phyloP scores from a whole-genome alignment of 1,140 invertebrate genomes.

The Aphis gossypii region DNA sequence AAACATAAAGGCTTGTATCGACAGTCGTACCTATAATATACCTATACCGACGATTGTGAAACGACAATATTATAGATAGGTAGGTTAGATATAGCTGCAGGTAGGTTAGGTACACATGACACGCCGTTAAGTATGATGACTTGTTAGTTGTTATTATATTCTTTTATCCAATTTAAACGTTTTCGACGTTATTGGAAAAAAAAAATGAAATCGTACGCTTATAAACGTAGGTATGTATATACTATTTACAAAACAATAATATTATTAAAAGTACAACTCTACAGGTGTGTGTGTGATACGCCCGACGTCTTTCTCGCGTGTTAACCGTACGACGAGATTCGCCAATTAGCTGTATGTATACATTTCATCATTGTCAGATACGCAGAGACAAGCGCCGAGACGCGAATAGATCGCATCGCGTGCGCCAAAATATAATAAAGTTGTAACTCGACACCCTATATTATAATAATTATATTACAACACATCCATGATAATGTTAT shows the following conservation, averaged over 20 bases:
- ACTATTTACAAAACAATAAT: background rate
- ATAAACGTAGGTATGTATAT: too few relatives aligned
- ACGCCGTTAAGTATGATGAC: background rate
- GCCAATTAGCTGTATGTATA: background rate
- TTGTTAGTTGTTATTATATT: slow-evolving; percentile 8
- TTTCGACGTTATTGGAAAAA: background rate
- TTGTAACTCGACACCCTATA: background rate
- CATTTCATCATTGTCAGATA: background rate
- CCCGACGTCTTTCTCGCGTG: background rate
- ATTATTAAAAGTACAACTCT: background rate
- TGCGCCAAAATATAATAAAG: background rate
- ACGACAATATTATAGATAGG: background rate
- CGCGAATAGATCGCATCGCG: background rate
- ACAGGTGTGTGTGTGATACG: background rate
- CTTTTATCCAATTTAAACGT: slow-evolving; percentile 3
- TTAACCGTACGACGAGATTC: background rate
- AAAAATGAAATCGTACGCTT: background rate
- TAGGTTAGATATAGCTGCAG: background rate
- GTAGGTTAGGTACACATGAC: background rate
- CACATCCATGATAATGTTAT: too few relatives aligned
- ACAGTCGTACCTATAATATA: background rate
- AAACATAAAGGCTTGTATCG: background rate
- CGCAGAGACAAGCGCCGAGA: background rate
- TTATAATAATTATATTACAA: background rate
- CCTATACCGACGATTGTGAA: background rate